Conservation (phyloP, 2,797 vertebrate genomes). For the Phoebastria nigripes region DNA sequence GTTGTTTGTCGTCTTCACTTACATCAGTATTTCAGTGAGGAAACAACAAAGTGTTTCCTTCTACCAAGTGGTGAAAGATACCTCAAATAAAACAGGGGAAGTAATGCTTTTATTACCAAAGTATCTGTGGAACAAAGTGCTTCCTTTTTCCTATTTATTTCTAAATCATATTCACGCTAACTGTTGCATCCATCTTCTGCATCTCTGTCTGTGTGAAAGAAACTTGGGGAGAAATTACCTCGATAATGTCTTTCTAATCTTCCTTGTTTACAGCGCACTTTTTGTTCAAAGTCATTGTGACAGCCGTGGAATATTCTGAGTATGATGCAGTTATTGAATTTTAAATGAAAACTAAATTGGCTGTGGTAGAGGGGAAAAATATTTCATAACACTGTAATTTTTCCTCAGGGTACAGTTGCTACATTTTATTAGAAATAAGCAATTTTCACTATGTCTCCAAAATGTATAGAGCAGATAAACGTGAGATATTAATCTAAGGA, state of each 20-base stretch:
- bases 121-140: neutral
- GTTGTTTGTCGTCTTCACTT: neutral
- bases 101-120: neutral
- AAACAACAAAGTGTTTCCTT: neutral
- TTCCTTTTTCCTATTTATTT: neutral
- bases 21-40: neutral
- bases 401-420: slow-evolving; percentile 64
- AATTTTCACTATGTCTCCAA: slow-evolving; percentile 60
- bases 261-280: slow-evolving; percentile 67
- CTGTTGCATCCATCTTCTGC: slow-evolving; percentile 6
- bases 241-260: slow-evolving; percentile 66
- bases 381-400: slow-evolving; percentile 70
- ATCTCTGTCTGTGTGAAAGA: neutral
- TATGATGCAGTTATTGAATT: slow-evolving; percentile 72
- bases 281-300: slow-evolving; percentile 67
- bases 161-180: neutral
- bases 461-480: slow-evolving; percentile 51
- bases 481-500: slow-evolving; percentile 46
- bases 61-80: neutral
- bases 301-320: slow-evolving; percentile 52
- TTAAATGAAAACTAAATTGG: slow-evolving; percentile 74
- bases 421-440: slow-evolving; percentile 72
- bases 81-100: neutral
- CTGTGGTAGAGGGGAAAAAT: slow-evolving; percentile 57
- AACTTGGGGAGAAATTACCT: slow-evolving; percentile 57